These are phyloP conservation scores for Caprella mutica DNA, from an alignment of 2,888 invertebrate genomes.

Conservation along the genomic window DNA sequence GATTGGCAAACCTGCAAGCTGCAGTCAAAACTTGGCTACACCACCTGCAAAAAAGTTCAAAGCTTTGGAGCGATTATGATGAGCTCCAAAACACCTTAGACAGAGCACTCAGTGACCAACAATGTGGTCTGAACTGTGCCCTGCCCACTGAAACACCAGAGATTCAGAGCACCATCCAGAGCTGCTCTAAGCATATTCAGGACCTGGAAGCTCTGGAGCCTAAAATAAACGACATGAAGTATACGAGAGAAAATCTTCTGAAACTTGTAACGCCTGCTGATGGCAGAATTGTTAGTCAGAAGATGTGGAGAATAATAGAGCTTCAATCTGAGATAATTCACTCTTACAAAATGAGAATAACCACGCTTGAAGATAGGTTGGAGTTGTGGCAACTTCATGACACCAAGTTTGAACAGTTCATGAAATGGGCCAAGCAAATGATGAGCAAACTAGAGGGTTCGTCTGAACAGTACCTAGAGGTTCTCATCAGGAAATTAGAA, in stretches of 20 bases:
- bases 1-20: constrained; percentile 30
- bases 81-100: constrained; percentile 19
- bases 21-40: constrained; percentile 33
- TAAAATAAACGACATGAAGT: constrained; percentile 17
- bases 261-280: constrained; percentile 28
- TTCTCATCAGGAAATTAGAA: constrained; percentile 29
- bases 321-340: constrained; percentile 28
- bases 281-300: constrained; percentile 22
- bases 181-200: constrained; percentile 17
- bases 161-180: constrained; percentile 23
- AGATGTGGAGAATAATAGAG: constrained; percentile 30
- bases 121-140: constrained; percentile 17
- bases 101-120: constrained; percentile 16
- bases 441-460: constrained; percentile 26
- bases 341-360: constrained; percentile 24
- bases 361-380: constrained; percentile 24
- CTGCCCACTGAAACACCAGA: constrained; percentile 24
- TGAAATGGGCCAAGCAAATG: constrained; percentile 29
- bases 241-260: constrained; percentile 28
- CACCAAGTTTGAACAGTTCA: constrained; percentile 24
- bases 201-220: constrained; percentile 21
- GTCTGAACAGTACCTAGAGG: constrained; percentile 31
- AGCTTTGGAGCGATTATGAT: constrained; percentile 27
- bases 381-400: constrained; percentile 32
- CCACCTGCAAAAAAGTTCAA: constrained; percentile 43